phyloP scores from a whole-genome alignment of 2,113 vertebrate genomes.

The Erythrocercus mccallii region DNA sequence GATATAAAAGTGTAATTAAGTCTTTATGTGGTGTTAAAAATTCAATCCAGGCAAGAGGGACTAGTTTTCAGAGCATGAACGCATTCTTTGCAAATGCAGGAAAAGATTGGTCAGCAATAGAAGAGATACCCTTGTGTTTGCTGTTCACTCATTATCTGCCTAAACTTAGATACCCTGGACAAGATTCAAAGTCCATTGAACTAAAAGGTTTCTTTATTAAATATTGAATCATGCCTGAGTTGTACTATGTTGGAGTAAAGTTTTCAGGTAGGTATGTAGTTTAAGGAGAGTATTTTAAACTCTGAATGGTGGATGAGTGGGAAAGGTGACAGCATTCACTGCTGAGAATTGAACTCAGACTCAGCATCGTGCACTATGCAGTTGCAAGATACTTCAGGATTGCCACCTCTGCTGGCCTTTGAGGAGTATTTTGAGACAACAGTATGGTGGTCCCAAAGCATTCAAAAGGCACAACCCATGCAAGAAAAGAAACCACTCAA shows the following conservation, averaged over 20 bases:
- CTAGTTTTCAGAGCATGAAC: not conserved
- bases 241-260: not conserved
- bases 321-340: not conserved
- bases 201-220: not conserved
- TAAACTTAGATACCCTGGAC: not conserved
- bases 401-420: not conserved
- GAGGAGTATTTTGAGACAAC: not conserved
- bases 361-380: not conserved
- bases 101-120: not conserved
- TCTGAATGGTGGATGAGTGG: not conserved
- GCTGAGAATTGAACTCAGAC: not conserved
- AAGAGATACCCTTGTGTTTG: not conserved
- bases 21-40: not conserved
- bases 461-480: not conserved
- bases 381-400: not conserved
- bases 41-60: not conserved
- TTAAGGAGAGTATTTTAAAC: not conserved
- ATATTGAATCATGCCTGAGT: not conserved
- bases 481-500: not conserved
- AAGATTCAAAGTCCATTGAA: slow-evolving; percentile 6
- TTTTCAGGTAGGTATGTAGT: not conserved
- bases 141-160: not conserved
- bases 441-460: not conserved
- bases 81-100: not conserved
- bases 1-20: not conserved